Evolutionary conservation across 2,888 invertebrate species (phyloP).

Genomic region (Meteorus cinctellus): DNA sequence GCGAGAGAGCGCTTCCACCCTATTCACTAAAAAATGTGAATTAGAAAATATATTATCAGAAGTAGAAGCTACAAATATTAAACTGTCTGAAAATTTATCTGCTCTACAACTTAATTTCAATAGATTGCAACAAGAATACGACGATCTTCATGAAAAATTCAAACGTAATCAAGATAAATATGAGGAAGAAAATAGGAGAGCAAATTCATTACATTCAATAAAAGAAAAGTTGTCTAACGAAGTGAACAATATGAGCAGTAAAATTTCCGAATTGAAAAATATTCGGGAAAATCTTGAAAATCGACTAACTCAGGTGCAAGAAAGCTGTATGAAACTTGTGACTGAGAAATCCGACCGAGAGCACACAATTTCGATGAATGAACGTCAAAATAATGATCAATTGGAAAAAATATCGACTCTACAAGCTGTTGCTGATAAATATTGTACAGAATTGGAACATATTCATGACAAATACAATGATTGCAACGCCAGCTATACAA

Average conservation of each 20-base stretch:
- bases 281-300: slow-evolving; percentile 44
- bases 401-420: neutral
- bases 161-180: slow-evolving; percentile 14
- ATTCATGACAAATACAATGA: slow-evolving; percentile 14
- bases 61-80: slow-evolving; percentile 10
- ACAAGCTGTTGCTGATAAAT: neutral
- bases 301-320: slow-evolving; percentile 41
- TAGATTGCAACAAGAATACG: slow-evolving; percentile 32
- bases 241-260: neutral
- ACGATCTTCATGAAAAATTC: slow-evolving; percentile 24
- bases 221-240: slow-evolving; percentile 14
- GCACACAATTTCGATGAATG: neutral
- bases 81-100: slow-evolving; percentile 33
- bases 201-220: neutral
- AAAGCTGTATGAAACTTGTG: slow-evolving; percentile 32
- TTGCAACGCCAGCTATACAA: neutral
- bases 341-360: slow-evolving; percentile 34
- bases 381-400: slow-evolving; percentile 7
- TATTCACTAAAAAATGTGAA: slow-evolving; percentile 40
- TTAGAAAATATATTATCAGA: slow-evolving; percentile 31
- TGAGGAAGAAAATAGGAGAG: neutral
- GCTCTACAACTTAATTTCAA: slow-evolving; percentile 31
- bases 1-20: slow-evolving; percentile 55
- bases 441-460: slow-evolving; percentile 10
- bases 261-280: slow-evolving; percentile 31